Percentiles rank a stretch among this genome's conserved stretches.
These are phyloP conservation scores for Macrophya alboannulata DNA, from an alignment of 2,888 invertebrate genomes.

Conservation along the genomic window DNA sequence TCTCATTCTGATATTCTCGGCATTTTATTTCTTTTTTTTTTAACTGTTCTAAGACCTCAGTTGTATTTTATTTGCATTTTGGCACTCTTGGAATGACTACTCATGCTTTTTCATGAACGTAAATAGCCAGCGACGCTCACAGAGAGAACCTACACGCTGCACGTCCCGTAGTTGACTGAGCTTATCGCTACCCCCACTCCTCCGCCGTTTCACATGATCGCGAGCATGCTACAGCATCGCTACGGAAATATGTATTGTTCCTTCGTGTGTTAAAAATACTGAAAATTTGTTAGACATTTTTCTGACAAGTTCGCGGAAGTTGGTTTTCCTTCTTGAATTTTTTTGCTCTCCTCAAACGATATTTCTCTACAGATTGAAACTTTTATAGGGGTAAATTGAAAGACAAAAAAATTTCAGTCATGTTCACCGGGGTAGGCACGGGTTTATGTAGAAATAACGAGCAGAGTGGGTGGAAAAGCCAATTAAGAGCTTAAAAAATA, in stretches of 20 bases:
- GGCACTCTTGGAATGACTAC: background rate
- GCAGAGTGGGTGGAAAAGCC: background rate
- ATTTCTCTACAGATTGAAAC: background rate
- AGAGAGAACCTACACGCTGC: slow-evolving; percentile 29
- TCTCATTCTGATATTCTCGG: background rate
- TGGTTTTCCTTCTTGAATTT: background rate
- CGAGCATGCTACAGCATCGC: background rate
- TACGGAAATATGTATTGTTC: background rate
- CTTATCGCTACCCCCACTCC: slow-evolving; percentile 37
- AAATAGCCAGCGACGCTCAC: background rate
- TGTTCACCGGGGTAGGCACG: background rate
- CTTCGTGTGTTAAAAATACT: background rate
- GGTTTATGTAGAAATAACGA: background rate
- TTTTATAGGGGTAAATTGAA: background rate
- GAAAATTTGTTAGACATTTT: background rate
- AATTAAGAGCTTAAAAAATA: slow-evolving; percentile 16
- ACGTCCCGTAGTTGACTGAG: slow-evolving; percentile 14
- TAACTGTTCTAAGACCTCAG: background rate
- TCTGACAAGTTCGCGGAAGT: background rate
- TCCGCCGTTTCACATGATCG: background rate
- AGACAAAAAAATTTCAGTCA: background rate
- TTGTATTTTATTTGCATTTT: background rate
- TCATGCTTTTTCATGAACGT: background rate
- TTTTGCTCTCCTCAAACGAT: background rate
- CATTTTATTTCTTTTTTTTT: background rate